phyloP scores from a whole-genome alignment of 2,888 invertebrate genomes.

The Cremastobaeus sp. region DNA sequence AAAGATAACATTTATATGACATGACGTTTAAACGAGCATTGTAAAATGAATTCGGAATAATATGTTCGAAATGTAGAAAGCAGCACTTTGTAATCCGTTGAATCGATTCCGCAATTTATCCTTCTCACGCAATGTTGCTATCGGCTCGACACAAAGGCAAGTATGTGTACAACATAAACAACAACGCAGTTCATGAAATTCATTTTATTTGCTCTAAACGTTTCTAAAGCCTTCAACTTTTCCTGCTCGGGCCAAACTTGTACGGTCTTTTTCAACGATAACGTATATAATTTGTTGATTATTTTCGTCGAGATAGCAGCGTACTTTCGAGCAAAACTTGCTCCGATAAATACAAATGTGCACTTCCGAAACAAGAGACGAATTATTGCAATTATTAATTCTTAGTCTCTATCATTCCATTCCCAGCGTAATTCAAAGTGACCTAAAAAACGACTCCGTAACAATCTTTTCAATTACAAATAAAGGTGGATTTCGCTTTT shows the following conservation, averaged over 20 bases:
- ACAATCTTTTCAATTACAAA: too few relatives aligned
- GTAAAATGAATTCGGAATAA: slow-evolving; percentile 17
- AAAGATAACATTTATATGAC: neutral
- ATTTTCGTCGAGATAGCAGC: too few relatives aligned
- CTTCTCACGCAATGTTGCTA: slow-evolving; percentile 16
- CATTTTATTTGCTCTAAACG: slow-evolving; percentile 24
- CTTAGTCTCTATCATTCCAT: neutral
- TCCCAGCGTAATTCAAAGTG: too few relatives aligned
- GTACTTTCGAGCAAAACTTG: too few relatives aligned
- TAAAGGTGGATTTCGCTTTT: too few relatives aligned
- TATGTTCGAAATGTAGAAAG: slow-evolving; percentile 6
- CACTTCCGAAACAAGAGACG: too few relatives aligned
- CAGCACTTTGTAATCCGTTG: slow-evolving; percentile 14
- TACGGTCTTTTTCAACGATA: slow-evolving; percentile 1
- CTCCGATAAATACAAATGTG: too few relatives aligned
- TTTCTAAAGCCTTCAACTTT: slow-evolving; percentile 9
- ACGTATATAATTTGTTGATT: neutral
- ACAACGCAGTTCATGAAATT: slow-evolving; percentile 18
- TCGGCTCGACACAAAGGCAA: neutral
- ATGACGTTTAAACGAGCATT: neutral
- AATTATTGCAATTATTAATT: too few relatives aligned
- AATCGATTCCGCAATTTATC: slow-evolving; percentile 31
- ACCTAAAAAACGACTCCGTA: too few relatives aligned
- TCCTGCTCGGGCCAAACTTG: neutral
- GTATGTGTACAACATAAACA: slow-evolving; percentile 15